Evolutionary conservation across 2,797 vertebrate species (phyloP).

Genomic region (Scolopax bukidnonensis): DNA sequence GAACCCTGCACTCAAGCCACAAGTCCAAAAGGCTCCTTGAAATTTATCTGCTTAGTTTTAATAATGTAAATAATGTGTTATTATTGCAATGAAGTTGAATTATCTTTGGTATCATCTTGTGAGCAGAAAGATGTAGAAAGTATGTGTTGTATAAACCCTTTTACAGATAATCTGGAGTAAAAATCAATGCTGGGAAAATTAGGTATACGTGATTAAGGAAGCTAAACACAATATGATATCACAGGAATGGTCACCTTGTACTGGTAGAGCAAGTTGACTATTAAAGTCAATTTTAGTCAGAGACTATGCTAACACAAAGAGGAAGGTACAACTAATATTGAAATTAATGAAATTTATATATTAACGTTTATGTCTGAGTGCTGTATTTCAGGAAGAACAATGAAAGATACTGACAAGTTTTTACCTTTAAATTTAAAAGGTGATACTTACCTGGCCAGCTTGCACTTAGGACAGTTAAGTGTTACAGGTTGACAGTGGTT

Average conservation of each 20-base stretch:
- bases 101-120: neutral
- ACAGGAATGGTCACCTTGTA: neutral
- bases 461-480: neutral
- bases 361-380: neutral
- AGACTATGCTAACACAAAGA: neutral
- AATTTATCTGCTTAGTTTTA: neutral
- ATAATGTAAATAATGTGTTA: neutral
- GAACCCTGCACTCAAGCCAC: neutral
- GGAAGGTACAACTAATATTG: constrained; percentile 3
- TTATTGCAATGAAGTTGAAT: neutral
- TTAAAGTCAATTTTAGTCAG: constrained; percentile 1
- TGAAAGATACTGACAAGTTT: neutral
- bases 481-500: neutral
- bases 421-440: neutral
- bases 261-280: neutral
- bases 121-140: neutral
- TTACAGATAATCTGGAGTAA: neutral
- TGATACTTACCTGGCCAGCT: neutral
- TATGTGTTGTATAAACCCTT: neutral
- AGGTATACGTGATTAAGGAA: constrained; percentile 21
- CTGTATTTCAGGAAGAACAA: neutral
- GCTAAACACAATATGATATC: neutral
- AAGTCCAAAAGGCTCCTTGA: neutral
- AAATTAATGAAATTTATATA: constrained; percentile 1
- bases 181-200: constrained; percentile 52